phyloP scores from a whole-genome alignment of 1,140 invertebrate species.

The Drosophila takahashii region DNA sequence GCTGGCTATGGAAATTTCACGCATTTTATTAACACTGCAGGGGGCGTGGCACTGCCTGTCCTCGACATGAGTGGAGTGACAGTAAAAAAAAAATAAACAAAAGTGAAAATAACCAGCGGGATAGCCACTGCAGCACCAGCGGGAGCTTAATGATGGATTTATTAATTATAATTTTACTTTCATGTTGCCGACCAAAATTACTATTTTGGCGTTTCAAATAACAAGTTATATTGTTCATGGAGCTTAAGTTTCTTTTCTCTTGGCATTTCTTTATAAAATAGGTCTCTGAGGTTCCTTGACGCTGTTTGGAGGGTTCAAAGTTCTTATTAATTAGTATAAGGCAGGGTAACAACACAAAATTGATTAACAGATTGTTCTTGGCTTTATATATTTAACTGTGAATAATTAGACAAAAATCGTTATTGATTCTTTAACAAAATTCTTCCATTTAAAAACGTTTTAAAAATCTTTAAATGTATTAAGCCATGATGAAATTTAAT shows the following conservation, averaged over 20 bases:
- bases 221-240: conserved; percentile 3
- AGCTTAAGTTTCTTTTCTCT: not conserved
- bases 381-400: too few species aligned
- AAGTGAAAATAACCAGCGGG: not conserved
- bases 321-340: too few species aligned
- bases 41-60: conserved; percentile 24
- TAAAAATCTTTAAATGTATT: too few species aligned
- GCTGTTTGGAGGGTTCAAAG: too few species aligned
- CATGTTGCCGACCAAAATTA: conserved; percentile 15
- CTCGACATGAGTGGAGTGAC: conserved; percentile 1
- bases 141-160: conserved; percentile 55
- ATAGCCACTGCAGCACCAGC: conserved; percentile 8
- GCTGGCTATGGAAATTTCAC: conserved; percentile 74
- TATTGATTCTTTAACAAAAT: too few species aligned
- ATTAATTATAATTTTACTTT: conserved; percentile 69
- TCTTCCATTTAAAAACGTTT: too few species aligned
- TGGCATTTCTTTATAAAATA: not conserved
- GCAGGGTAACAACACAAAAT: too few species aligned
- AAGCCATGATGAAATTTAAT: too few species aligned
- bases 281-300: too few species aligned
- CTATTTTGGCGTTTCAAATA: conserved; percentile 10
- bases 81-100: conserved; percentile 7
- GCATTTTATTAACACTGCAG: conserved; percentile 62
- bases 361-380: too few species aligned
- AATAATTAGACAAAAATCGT: too few species aligned